phyloP scores from a whole-genome alignment of 1,140 invertebrate species.

The Linepithema humile region DNA sequence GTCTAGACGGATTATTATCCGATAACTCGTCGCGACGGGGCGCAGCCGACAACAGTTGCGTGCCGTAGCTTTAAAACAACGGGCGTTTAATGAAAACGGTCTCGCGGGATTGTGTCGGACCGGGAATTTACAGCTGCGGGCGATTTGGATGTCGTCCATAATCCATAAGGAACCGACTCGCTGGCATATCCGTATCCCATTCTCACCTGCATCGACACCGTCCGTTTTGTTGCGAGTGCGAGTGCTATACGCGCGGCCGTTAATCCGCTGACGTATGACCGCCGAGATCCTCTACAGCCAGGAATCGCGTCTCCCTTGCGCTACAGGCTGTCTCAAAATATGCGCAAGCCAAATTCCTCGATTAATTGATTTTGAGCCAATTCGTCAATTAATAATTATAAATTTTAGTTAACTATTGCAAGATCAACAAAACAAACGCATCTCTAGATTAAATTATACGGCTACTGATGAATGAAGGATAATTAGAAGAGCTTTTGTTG shows the following conservation, averaged over 20 bases:
- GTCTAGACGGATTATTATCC: constrained; percentile 39
- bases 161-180: constrained; percentile 50
- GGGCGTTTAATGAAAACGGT: background rate
- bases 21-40: constrained; percentile 28
- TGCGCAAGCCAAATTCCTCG: background rate
- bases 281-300: background rate
- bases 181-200: background rate
- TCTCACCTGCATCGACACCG: constrained; percentile 44
- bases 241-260: constrained; percentile 11
- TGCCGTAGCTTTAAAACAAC: constrained; percentile 21
- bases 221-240: background rate
- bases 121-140: constrained; percentile 35
- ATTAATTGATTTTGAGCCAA: background rate
- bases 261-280: constrained; percentile 36
- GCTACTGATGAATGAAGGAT: too few relatives aligned
- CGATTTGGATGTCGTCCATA: constrained; percentile 19
- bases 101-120: constrained; percentile 8
- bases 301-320: background rate
- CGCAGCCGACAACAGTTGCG: constrained; percentile 14
- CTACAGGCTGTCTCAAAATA: background rate
- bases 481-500: too few relatives aligned
- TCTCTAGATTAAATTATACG: too few relatives aligned
- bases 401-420: too few relatives aligned
- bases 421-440: too few relatives aligned
- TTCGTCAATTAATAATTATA: background rate